Evolutionary conservation across 2,888 invertebrate species (phyloP).

Genomic region (Meliscaeva auricollis): DNA sequence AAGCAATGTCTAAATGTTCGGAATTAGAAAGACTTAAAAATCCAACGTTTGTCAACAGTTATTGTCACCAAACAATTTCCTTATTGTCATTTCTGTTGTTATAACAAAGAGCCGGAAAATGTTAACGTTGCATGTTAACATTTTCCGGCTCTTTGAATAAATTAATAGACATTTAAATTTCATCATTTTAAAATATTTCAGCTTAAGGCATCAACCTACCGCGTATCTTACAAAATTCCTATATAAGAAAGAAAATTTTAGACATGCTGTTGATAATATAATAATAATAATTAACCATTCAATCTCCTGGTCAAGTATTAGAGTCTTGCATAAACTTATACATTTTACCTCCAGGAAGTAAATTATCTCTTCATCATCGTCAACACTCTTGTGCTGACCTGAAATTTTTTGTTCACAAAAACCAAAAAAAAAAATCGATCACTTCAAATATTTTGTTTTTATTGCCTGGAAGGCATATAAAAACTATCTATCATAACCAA

Average conservation of each 20-base stretch:
- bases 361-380: slow-evolving; percentile 17
- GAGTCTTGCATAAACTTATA: slow-evolving; percentile 24
- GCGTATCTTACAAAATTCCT: background rate
- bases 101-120: too few relatives aligned
- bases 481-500: slow-evolving; percentile 49
- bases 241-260: slow-evolving; percentile 1
- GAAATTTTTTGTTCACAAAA: background rate
- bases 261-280: background rate
- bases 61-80: too few relatives aligned
- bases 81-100: too few relatives aligned
- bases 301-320: slow-evolving; percentile 41
- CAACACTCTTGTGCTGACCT: slow-evolving; percentile 20
- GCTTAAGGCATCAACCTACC: slow-evolving; percentile 20
- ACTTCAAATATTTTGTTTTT: slow-evolving; percentile 19
- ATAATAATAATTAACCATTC: slow-evolving; percentile 35
- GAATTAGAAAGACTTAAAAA: too few relatives aligned
- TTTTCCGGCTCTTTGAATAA: too few relatives aligned
- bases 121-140: too few relatives aligned
- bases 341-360: slow-evolving; percentile 52
- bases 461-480: background rate
- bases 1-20: too few relatives aligned
- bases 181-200: background rate
- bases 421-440: slow-evolving; percentile 36
- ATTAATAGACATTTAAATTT: slow-evolving; percentile 8
- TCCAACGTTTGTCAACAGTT: too few relatives aligned